These are phyloP conservation scores for Orthonevra nobilis DNA, from an alignment of 2,888 invertebrate genomes.

Conservation along the genomic window DNA sequence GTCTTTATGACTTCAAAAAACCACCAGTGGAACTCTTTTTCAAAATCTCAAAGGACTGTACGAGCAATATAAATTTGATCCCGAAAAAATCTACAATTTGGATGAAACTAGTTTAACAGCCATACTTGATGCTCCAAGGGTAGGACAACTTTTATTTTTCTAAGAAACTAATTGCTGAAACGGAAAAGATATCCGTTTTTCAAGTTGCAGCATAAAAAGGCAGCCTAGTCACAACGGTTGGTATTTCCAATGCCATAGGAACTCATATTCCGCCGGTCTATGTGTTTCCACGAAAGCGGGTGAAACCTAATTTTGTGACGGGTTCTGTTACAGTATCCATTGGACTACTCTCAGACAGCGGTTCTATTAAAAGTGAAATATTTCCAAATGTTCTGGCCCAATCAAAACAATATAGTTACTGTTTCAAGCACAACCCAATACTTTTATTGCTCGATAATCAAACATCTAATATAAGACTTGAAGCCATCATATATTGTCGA, in stretches of 20 bases:
- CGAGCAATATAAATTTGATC: constrained; percentile 1
- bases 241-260: background rate
- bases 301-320: background rate
- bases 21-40: background rate
- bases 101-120: constrained; percentile 18
- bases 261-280: constrained; percentile 2
- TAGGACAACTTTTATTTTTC: background rate
- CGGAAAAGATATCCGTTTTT: no score
- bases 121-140: constrained; percentile 1
- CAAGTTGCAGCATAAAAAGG: constrained; percentile 8
- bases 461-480: no score
- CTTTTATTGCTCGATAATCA: no score
- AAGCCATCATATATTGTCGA: no score
- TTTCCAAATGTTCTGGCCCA: constrained; percentile 71
- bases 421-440: constrained; percentile 18
- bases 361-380: constrained; percentile 8
- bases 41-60: background rate
- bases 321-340: no score
- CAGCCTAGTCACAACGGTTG: background rate
- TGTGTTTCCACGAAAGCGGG: constrained; percentile 6
- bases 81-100: constrained; percentile 12
- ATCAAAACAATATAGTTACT: constrained; percentile 66
- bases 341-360: background rate
- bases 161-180: no score
- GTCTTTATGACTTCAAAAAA: constrained; percentile 1